Base-by-base conservation (phyloP, 1,140 invertebrate species). In the Pygmarrhopalites habei region DNA sequence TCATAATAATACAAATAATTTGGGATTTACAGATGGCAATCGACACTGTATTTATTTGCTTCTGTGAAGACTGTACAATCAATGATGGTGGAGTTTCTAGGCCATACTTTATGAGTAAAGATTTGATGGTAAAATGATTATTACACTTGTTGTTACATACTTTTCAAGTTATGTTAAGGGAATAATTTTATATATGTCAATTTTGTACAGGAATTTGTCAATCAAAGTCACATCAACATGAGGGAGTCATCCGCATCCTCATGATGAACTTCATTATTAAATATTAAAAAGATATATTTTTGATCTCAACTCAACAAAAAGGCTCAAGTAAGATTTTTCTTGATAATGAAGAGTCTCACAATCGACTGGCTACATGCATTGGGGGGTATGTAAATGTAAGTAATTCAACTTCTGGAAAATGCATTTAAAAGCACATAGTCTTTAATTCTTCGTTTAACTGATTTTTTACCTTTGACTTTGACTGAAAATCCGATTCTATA, bases 1-100 rank as follows among this genome's bases (percentile, higher is more conserved):
- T 7, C 3, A 30, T n/a, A 30, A 21, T 30, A 30, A 5, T 7
- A 23, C 4, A 17, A 3, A 53, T 53, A 53, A 23, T 53, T 59
- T 71, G 58, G 63, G 10, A 64, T 35, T 81, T 79, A 15, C 73
- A 90, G 87, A 90, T 90, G 86, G 80, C 86, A 0, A 87, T 90
- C 46, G 88, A 91, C 70, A 86, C 88, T 15, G 83, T 91, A 69
- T 85, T 90, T 72, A 73, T 92, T 17, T 91, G 88, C 72, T 91
- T 92, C 78, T 86, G 90, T 77, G 86, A 88, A 75, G 86, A 88
- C 70, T 86, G 82, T 71, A 79, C 82, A 49, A 76, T 81, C 60
- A 90, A 90, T 74, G 86, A 90, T 77, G 88, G 87, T 1, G n/a
- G n/a, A n/a, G 78, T 83, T 15, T 79, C 75, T 7, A 79, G 79